These are phyloP conservation scores for Lasioglossum baleicum DNA, from an alignment of 1,140 invertebrate species.

Conservation along the genomic window DNA sequence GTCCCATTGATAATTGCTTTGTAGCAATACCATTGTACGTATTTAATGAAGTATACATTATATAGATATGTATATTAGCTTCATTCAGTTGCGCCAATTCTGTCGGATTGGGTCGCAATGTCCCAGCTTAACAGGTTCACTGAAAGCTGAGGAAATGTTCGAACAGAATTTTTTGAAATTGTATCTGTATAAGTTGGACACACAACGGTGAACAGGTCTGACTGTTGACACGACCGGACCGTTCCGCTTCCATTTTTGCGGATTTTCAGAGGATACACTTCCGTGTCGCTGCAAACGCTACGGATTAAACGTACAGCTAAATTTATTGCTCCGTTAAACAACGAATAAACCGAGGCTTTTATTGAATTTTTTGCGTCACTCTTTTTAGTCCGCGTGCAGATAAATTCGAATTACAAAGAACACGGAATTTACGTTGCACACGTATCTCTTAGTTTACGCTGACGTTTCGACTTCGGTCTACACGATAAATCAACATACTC, in stretches of 20 bases:
- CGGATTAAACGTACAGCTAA: background rate
- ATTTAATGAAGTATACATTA: too few species aligned
- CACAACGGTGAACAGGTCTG: background rate
- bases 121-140: background rate
- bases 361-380: background rate
- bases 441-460: too few species aligned
- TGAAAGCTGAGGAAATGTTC: background rate
- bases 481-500: too few species aligned
- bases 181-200: background rate
- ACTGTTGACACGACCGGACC: background rate
- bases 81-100: too few species aligned
- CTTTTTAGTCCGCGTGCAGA: background rate
- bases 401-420: too few species aligned
- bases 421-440: too few species aligned
- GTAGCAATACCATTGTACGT: too few species aligned
- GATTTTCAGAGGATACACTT: background rate
- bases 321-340: background rate
- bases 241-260: background rate
- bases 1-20: too few species aligned
- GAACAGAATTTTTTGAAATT: too few species aligned
- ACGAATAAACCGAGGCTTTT: background rate
- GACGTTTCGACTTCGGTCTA: too few species aligned
- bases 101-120: too few species aligned
- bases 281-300: background rate
- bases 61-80: too few species aligned